phyloP scores from a whole-genome alignment of 2,797 vertebrate genomes.

The Oryzias dopingdopingensis region DNA sequence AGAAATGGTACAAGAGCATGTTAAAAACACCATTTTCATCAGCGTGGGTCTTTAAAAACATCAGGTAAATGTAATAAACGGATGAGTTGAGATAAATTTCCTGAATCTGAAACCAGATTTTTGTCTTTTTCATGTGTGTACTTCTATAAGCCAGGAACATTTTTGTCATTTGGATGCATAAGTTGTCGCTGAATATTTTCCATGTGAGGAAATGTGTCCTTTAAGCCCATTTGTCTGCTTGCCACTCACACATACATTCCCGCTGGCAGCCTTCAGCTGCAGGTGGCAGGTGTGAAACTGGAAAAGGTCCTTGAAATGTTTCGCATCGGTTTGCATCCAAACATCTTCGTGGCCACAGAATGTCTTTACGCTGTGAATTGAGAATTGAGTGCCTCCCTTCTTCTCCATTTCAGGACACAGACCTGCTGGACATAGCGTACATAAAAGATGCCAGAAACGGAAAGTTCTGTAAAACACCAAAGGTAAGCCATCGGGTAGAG shows the following conservation, averaged over 20 bases:
- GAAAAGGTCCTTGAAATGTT: constrained; percentile 10
- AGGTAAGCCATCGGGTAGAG: constrained; percentile 62
- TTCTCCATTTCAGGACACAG: constrained; percentile 71
- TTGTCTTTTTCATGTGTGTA: no score
- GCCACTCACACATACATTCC: constrained; percentile 4
- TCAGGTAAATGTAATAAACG: no score
- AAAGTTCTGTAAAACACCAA: constrained; percentile 78
- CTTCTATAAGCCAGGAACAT: not conserved
- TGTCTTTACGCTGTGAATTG: constrained; percentile 19
- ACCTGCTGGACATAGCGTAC: constrained; percentile 77
- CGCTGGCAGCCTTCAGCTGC: not conserved
- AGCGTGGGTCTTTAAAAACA: no score
- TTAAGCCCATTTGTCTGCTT: constrained; percentile 3
- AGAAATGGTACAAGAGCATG: no score
- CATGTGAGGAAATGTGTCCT: not conserved
- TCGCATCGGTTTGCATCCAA: constrained; percentile 4
- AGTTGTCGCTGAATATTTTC: constrained; percentile 26
- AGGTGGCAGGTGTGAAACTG: constrained; percentile 19
- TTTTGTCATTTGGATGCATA: constrained; percentile 17
- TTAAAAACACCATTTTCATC: no score
- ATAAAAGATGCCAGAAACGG: constrained; percentile 82
- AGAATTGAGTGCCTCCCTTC: not conserved
- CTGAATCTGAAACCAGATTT: no score
- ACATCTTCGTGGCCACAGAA: not conserved
- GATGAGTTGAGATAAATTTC: no score